phyloP scores from a whole-genome alignment of 2,888 invertebrate genomes.

The Erebia palarica region DNA sequence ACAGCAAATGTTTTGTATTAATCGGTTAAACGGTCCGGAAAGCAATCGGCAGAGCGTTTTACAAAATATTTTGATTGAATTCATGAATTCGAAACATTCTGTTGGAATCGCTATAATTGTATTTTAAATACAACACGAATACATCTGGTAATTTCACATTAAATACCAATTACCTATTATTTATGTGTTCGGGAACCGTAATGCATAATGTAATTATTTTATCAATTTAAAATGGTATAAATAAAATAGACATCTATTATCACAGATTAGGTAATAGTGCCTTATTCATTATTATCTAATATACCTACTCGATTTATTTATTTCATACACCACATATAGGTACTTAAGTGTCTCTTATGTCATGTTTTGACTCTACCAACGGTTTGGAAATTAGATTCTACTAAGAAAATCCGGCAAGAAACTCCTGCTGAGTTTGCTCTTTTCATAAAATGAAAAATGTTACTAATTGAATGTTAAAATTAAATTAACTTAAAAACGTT shows the following conservation, averaged over 20 bases:
- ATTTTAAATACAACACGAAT: slow-evolving; percentile 3
- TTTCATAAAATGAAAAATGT: too few relatives aligned
- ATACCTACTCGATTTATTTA: too few relatives aligned
- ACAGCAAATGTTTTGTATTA: not conserved
- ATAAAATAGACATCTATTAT: not conserved
- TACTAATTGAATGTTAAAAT: too few relatives aligned
- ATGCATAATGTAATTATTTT: slow-evolving; percentile 5
- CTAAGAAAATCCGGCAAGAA: too few relatives aligned
- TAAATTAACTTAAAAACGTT: too few relatives aligned
- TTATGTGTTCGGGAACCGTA: not conserved
- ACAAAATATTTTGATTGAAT: not conserved
- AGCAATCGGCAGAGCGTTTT: not conserved
- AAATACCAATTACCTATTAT: slow-evolving; percentile 7
- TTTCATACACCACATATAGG: too few relatives aligned
- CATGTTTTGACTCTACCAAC: too few relatives aligned
- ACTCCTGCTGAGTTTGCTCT: too few relatives aligned
- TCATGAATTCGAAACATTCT: not conserved
- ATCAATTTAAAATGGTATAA: not conserved
- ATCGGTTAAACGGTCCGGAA: not conserved
- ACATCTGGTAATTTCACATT: not conserved
- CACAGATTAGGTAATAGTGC: too few relatives aligned
- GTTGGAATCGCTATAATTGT: not conserved
- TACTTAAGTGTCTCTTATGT: too few relatives aligned
- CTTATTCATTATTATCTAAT: too few relatives aligned
- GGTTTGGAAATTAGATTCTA: too few relatives aligned